Base-by-base conservation (phyloP, 1,140 invertebrate genomes). In the Neodiprion pinetum region DNA sequence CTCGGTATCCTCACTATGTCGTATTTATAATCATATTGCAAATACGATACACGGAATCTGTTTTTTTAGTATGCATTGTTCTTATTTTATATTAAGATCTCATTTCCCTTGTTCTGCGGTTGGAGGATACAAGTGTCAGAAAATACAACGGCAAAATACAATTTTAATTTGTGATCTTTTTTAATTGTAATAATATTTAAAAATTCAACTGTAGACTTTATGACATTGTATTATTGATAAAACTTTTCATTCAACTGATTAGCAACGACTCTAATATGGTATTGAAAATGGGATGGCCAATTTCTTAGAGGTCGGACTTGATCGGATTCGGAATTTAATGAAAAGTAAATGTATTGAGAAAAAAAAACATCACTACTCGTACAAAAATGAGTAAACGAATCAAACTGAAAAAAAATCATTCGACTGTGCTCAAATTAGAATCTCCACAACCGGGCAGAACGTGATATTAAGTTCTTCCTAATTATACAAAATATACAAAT, bases 401-500 rank as follows among this genome's bases (percentile, higher is more conserved):
- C 48, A 11, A 73, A 40, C 17, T 8, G 72, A 7, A 47, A 9
- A 67, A 61, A 17, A 48, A 53, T 74, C 2, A 70, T n/a, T 49
- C 11, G 68, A 69, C 47, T 21, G 11, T 47, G 28, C 48, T 21
- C 23, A 47, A 17, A 48, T 9, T 71, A 17, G 48, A 49, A 11
- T 50, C 48, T 23, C 17, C 17, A 49, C 47, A 71, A 17, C 28
- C 53, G 17, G 53, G 17, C 23, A 47, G 5, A 71, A 21, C 53
- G 7, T 28, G 28, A 40, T 11, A 72, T 72, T 49, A 72, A 53
- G 40, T 53, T 1, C 11, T 53, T 3, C 23, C 17, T 48, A 49
- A 47, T 71, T 47, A 71, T 48, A 71, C 10, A 48, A 72, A 50
- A 49, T 72, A 14, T 48, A 70, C 23, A 72, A 17, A 17, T 53